Conservation (phyloP, 1,140 invertebrate species). For the Acyrthosiphon pisum region DNA sequence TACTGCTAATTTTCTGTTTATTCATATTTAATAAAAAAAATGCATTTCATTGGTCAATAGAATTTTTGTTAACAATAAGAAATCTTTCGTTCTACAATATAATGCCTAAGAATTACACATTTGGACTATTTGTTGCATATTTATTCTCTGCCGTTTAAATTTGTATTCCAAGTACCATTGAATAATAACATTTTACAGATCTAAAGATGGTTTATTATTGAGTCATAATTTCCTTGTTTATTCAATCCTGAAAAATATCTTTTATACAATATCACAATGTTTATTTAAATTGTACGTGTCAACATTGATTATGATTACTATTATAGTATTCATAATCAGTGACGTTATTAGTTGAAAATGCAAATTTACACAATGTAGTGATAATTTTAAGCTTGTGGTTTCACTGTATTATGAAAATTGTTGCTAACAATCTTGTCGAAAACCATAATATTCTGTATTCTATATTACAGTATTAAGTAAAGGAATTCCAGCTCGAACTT, state of each 20-base stretch:
- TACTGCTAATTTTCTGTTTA: conserved; percentile 22
- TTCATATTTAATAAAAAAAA: background rate
- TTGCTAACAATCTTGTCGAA: too few relatives aligned
- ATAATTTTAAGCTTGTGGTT: too few relatives aligned
- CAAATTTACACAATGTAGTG: too few relatives aligned
- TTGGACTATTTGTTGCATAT: conserved; percentile 36
- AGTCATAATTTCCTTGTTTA: background rate
- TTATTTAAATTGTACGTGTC: too few relatives aligned
- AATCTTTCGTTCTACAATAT: conserved; percentile 23
- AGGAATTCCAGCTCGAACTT: too few relatives aligned
- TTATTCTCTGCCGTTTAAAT: conserved; percentile 23
- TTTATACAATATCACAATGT: too few relatives aligned
- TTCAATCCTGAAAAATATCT: background rate
- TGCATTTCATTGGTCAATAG: conserved; percentile 20
- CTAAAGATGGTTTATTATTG: background rate
- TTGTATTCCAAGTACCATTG: background rate
- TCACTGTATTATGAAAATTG: too few relatives aligned
- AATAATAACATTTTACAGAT: conserved; percentile 35
- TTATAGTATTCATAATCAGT: too few relatives aligned
- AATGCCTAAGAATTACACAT: conserved; percentile 6
- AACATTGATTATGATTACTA: too few relatives aligned
- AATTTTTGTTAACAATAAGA: background rate
- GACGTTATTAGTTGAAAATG: too few relatives aligned
- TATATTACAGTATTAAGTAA: too few relatives aligned
- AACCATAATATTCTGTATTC: too few relatives aligned